phyloP scores from a whole-genome alignment of 2,797 vertebrate genomes.

The Hippopotamyrus pictus region DNA sequence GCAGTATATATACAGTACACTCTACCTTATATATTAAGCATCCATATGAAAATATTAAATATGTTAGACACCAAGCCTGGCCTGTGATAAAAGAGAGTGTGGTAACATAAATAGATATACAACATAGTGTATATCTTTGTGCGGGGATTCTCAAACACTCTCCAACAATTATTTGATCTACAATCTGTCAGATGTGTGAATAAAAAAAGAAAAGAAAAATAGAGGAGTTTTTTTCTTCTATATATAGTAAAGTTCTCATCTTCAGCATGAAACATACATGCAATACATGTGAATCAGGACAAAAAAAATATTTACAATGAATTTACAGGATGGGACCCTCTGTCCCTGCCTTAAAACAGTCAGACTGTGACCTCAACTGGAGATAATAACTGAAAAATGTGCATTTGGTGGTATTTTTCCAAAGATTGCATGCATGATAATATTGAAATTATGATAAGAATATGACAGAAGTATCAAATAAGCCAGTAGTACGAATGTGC shows the following conservation, averaged over 20 bases:
- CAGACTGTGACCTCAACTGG: conserved; percentile 44
- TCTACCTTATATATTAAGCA: not conserved
- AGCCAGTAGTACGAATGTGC: not conserved
- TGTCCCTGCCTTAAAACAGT: conserved; percentile 27
- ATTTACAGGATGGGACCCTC: conserved; percentile 69
- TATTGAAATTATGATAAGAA: not conserved
- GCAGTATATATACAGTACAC: not conserved
- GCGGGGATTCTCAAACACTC: not conserved
- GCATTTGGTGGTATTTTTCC: not conserved
- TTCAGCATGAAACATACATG: conserved; percentile 84
- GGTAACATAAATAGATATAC: not conserved
- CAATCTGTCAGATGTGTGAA: not conserved
- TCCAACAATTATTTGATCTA: not conserved
- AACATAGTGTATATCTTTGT: not conserved
- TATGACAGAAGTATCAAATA: not conserved
- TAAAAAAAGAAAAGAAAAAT: not conserved
- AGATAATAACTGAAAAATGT: conserved; percentile 10
- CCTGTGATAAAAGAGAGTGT: not conserved
- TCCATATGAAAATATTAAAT: not conserved
- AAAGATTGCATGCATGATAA: not conserved
- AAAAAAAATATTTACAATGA: conserved; percentile 90
- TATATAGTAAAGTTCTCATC: conserved; percentile 69
- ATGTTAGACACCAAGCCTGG: not conserved
- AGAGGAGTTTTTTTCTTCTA: conserved; percentile 42
- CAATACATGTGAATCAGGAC: conserved; percentile 87